Conservation (phyloP, 2,113 vertebrate species). For the Rhadina sibilatrix region DNA sequence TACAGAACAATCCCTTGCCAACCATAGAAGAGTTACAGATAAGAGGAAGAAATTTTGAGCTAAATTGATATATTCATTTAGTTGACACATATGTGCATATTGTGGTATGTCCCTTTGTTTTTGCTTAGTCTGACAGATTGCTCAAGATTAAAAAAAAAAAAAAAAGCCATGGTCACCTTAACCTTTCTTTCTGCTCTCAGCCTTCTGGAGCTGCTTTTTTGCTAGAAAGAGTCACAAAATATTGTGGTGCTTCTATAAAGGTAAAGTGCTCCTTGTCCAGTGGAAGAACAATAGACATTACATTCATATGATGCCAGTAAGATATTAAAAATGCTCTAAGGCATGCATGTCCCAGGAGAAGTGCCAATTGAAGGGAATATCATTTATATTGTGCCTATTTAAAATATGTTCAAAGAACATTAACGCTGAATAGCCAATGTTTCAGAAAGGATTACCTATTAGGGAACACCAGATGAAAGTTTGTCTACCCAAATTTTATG, state of each 20-base stretch:
- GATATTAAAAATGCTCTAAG: constrained; percentile 56
- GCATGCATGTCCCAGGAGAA: constrained; percentile 11
- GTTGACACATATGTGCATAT: not conserved
- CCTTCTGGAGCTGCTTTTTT: not conserved
- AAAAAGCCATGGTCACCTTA: not conserved
- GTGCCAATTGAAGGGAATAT: constrained; percentile 11
- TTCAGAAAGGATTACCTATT: not conserved
- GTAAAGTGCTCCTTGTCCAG: not conserved
- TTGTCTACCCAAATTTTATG: not conserved
- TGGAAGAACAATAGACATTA: constrained; percentile 24
- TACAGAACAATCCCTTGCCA: not conserved
- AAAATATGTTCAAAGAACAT: constrained; percentile 32
- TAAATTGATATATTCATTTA: not conserved
- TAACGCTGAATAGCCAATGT: not conserved
- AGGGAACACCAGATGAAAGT: not conserved
- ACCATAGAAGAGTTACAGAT: not conserved
- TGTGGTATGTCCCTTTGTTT: not conserved
- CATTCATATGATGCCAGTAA: not conserved
- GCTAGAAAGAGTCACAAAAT: not conserved
- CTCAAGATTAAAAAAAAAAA: not conserved
- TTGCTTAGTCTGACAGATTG: not conserved
- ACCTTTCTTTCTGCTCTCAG: not conserved
- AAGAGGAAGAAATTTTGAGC: not conserved
- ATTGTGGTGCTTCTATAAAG: not conserved
- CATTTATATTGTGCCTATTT: constrained; percentile 14